Evolutionary conservation across 2,888 invertebrate species (phyloP), one percentile per base, ranked within the genome.

Genomic region (Mesoligia furuncula): DNA sequence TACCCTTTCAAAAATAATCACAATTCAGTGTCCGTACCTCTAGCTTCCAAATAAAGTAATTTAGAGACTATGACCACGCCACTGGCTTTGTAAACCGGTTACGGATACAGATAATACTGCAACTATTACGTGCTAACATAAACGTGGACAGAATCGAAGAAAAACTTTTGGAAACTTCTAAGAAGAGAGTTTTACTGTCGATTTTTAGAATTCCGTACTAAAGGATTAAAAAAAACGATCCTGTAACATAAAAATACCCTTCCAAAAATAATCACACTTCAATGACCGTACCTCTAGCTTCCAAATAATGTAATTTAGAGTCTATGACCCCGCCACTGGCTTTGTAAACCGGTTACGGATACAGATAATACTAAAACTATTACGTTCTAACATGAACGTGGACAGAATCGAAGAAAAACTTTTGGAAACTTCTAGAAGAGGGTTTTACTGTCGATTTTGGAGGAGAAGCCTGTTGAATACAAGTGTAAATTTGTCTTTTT

Each of bases 401-500:
- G 17, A 17, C 11, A 31, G 70, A 80, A 75, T 73, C 20, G 36
- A 39, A 45, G n/a, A 15, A n/a, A 69, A 69, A 59, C 17, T 24
- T 57, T 31, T 31, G 31, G 11, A n/a, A n/a, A 59, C 59, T 45
- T 66, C 20, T 9, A 24, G 15, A 68, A 24, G 51, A 5, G 24
- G 24, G 3, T 54, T 73, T 61, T 64, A 31, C n/a, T 48, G 54
- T 4, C 54, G 36, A 51, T 69, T 65, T 51, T 45, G 17, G 17
- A 24, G 15, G 31, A 59, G 36, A 48, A 48, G 64, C 79, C 76
- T 81, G 68, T 80, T 75, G 81, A 80, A 80, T 80, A 80, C n/a
- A 1, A 68, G 61, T 3, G 15, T 57, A 31, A 27, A 65, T 20
- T 4, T 0, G n/a, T 2, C 0, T 15, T 80, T 72, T 51, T 51